Percentiles rank a stretch among this genome's conserved stretches.
These are phyloP conservation scores for Meloidogyne chitwoodi DNA, from an alignment of 1,140 invertebrate genomes.

Conservation along the genomic window DNA sequence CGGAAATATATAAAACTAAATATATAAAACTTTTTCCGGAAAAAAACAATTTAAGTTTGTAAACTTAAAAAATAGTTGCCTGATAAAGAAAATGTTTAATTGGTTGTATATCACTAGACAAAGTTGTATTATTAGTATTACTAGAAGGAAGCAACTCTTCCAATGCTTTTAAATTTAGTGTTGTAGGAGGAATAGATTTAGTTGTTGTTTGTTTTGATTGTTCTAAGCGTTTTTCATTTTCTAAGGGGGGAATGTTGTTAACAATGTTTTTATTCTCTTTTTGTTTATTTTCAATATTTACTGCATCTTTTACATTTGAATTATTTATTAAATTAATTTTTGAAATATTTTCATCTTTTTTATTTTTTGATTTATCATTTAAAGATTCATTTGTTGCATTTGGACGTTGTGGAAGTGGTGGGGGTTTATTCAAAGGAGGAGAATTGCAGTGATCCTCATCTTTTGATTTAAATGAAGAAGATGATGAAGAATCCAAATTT, in stretches of 20 bases:
- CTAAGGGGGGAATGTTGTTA: background rate
- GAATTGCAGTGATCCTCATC: background rate
- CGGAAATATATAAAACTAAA: too few relatives aligned
- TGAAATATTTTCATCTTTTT: background rate
- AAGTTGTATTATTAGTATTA: background rate
- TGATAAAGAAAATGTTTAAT: background rate
- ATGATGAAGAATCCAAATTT: background rate
- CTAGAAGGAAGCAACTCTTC: background rate
- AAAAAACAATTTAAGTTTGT: too few relatives aligned
- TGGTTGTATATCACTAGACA: background rate
- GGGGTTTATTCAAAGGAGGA: background rate
- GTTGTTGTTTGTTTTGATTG: background rate
- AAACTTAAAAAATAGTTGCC: background rate
- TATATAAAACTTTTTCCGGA: too few relatives aligned
- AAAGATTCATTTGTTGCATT: background rate
- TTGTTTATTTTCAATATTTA: background rate
- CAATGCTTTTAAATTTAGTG: background rate
- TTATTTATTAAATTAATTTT: background rate
- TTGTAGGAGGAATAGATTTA: background rate
- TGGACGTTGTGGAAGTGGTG: conserved; percentile 16
- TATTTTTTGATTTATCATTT: background rate
- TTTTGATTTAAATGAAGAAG: background rate
- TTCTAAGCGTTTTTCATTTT: background rate
- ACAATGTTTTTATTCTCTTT: background rate
- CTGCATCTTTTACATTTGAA: conserved; percentile 8